phyloP scores from a whole-genome alignment of 2,113 vertebrate genomes.

The Barbus barbus region DNA sequence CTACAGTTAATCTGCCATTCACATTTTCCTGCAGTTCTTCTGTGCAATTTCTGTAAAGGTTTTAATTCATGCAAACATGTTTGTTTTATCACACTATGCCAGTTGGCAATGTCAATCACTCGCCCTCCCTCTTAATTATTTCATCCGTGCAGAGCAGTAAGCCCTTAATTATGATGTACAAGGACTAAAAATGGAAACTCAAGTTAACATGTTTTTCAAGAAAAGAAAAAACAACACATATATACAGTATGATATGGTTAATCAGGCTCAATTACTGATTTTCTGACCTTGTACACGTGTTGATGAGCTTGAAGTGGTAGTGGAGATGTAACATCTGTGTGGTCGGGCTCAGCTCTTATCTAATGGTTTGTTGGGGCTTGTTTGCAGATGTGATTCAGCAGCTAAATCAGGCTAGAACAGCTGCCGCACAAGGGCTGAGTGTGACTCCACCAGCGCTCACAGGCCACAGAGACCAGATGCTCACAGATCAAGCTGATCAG shows the following conservation, averaged over 20 bases:
- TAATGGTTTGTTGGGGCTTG: conserved; percentile 29
- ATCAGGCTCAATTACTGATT: neutral
- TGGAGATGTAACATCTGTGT: conserved; percentile 9
- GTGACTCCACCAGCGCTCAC: neutral
- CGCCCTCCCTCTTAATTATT: neutral
- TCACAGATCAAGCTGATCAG: neutral
- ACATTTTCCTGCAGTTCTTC: neutral
- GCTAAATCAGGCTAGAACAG: conserved; percentile 27
- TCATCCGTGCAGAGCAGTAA: neutral
- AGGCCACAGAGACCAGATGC: neutral
- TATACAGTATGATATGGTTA: neutral
- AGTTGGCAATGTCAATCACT: neutral
- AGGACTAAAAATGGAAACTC: neutral
- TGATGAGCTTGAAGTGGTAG: conserved; percentile 30
- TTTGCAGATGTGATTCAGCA: conserved; percentile 31
- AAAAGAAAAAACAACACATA: neutral
- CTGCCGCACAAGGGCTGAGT: conserved; percentile 10
- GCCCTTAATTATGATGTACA: neutral
- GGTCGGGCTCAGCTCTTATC: conserved; percentile 14
- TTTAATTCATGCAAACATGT: neutral
- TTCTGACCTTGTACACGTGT: neutral
- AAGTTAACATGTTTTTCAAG: neutral
- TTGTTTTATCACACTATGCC: neutral
- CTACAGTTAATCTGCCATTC: neutral
- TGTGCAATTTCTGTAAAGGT: too few species aligned